phyloP scores from a whole-genome alignment of 2,797 vertebrate genomes.

The Poliocrania exsul region DNA sequence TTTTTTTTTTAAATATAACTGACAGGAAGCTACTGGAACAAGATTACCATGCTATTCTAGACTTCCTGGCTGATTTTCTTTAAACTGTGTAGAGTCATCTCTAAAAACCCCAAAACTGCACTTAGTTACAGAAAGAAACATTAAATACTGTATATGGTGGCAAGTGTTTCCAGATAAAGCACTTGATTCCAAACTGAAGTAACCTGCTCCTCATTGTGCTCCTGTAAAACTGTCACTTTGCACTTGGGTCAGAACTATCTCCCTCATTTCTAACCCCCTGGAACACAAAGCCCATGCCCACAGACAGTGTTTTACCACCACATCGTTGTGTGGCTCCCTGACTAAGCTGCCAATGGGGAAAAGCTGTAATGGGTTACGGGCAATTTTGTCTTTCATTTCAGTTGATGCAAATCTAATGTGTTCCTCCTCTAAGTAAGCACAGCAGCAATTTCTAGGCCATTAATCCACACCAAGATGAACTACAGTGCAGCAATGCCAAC shows the following conservation, averaged over 20 bases:
- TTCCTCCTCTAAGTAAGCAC: slow-evolving; percentile 53
- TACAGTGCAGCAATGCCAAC: slow-evolving; percentile 59
- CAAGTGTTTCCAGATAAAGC: not conserved
- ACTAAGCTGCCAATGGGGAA: not conserved
- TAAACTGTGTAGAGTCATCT: not conserved
- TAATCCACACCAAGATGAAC: slow-evolving; percentile 69
- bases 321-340: not conserved
- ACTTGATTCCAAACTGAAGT: slow-evolving; percentile 34
- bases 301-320: not conserved
- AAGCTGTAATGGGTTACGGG: not conserved
- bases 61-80: slow-evolving; percentile 37
- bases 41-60: slow-evolving; percentile 75
- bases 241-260: not conserved
- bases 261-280: not conserved
- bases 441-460: slow-evolving; percentile 67
- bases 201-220: slow-evolving; percentile 32
- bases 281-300: not conserved
- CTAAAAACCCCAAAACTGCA: not conserved
- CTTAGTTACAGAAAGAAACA: slow-evolving; percentile 34
- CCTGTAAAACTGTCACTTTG: not conserved
- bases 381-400: slow-evolving; percentile 36
- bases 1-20: not conserved
- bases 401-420: slow-evolving; percentile 40
- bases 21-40: slow-evolving; percentile 75
- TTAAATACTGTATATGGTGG: not conserved